These are phyloP conservation scores for Phrynocephalus versicolor DNA, from an alignment of 2,113 vertebrate genomes.

Conservation along the genomic window DNA sequence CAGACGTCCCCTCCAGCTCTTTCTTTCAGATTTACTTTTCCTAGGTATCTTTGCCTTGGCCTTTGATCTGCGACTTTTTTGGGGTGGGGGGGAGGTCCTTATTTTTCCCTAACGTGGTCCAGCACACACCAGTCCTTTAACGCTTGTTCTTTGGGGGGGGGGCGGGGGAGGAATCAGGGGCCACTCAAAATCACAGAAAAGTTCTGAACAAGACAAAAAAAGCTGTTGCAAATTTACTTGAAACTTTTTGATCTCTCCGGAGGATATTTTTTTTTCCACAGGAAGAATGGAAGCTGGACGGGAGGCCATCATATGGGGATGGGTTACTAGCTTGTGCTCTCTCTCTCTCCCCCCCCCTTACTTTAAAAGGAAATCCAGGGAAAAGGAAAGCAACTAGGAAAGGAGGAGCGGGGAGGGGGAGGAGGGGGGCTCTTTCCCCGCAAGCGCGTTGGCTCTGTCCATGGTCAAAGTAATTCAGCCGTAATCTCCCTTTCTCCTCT, in stretches of 20 bases:
- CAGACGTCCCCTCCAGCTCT: background rate
- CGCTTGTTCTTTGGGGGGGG: background rate
- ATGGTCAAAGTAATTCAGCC: constrained; percentile 94
- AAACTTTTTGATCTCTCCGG: background rate
- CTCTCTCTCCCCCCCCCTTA: background rate
- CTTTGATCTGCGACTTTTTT: constrained; percentile 25
- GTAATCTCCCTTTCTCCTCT: constrained; percentile 97
- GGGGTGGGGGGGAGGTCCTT: too few relatives aligned
- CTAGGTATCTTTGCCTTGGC: background rate
- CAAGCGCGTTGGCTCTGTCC: constrained; percentile 86
- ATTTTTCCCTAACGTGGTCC: background rate
- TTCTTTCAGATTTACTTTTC: background rate
- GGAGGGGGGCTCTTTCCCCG: constrained; percentile 22
- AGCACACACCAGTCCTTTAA: background rate
- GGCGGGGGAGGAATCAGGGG: background rate
- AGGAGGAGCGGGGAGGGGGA: constrained; percentile 51
- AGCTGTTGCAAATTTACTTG: background rate
- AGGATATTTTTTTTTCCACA: background rate
- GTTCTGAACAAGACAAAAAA: too few relatives aligned
- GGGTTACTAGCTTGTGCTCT: too few relatives aligned
- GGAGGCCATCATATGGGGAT: background rate
- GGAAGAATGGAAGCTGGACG: background rate
- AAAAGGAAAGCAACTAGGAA: constrained; percentile 16
- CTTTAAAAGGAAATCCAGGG: background rate
- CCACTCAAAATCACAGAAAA: background rate